phyloP scores from a whole-genome alignment of 1,140 invertebrate species.

The Maniola jurtina region DNA sequence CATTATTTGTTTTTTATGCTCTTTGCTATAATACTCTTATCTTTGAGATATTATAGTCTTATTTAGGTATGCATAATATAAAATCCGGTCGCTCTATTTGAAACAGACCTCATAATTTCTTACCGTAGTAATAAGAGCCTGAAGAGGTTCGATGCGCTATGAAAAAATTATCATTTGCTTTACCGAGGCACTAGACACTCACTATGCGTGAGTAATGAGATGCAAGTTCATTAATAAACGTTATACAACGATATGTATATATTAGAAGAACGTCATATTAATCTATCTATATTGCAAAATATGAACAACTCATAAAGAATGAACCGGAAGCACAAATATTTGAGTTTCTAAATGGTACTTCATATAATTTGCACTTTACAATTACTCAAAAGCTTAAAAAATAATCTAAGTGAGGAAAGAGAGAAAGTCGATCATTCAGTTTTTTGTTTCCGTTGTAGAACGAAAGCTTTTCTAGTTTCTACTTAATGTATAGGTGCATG shows the following conservation, averaged over 20 bases:
- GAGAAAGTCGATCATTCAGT: conserved; percentile 7
- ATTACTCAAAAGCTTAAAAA: not conserved
- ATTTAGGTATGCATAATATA: too few relatives aligned
- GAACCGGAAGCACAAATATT: not conserved
- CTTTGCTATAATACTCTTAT: too few relatives aligned
- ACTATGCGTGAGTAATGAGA: not conserved
- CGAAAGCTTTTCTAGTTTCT: conserved; percentile 2
- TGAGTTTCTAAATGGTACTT: not conserved
- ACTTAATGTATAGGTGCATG: not conserved
- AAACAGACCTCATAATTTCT: too few relatives aligned
- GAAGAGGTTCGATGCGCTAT: too few relatives aligned
- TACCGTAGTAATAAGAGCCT: too few relatives aligned
- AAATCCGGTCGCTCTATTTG: too few relatives aligned
- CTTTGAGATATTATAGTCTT: too few relatives aligned
- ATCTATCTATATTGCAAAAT: not conserved
- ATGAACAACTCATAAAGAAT: not conserved
- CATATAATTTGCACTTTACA: not conserved
- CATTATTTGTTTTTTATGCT: too few relatives aligned
- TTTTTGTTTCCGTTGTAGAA: not conserved
- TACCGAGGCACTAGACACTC: too few relatives aligned
- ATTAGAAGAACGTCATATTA: not conserved
- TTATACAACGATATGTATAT: conserved; percentile 5
- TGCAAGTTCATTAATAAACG: not conserved
- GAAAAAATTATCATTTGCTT: too few relatives aligned
- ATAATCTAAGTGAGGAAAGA: not conserved